These are phyloP conservation scores for Mamestra brassicae DNA, from an alignment of 2,888 invertebrate species.

Conservation along the genomic window DNA sequence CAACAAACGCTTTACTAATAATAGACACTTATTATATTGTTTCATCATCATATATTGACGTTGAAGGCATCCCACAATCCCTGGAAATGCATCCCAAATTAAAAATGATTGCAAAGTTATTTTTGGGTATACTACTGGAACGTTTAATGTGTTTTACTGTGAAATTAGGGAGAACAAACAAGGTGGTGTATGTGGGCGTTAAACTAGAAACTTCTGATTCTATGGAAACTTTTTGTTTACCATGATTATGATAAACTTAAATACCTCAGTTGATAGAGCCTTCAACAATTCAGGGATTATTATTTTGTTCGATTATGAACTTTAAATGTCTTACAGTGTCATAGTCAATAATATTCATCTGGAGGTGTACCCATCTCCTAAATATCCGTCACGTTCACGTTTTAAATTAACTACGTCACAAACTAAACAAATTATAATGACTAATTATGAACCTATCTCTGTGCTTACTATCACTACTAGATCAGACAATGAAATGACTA, in stretches of 20 bases:
- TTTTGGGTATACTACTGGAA: constrained; percentile 17
- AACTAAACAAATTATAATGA: constrained; percentile 19
- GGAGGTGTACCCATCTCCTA: background rate
- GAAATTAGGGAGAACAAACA: background rate
- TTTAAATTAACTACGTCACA: background rate
- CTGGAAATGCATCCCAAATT: constrained; percentile 44
- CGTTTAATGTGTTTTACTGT: background rate
- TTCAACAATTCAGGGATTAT: too few relatives aligned
- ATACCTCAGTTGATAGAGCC: too few relatives aligned
- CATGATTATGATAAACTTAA: background rate
- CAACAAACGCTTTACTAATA: constrained; percentile 60
- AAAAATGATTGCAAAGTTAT: constrained; percentile 24
- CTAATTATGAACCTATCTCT: background rate
- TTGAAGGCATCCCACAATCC: constrained; percentile 43
- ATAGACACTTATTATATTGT: constrained; percentile 53
- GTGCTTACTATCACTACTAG: background rate
- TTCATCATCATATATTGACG: constrained; percentile 50
- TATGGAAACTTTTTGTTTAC: background rate
- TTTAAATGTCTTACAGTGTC: too few relatives aligned
- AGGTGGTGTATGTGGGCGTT: background rate
- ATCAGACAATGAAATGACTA: constrained; percentile 28
- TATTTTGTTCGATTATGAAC: too few relatives aligned
- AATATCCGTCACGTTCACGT: background rate
- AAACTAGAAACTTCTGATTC: background rate
- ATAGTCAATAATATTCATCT: too few relatives aligned